Conservation (phyloP, 2,888 invertebrate species). For the Drosophila demipolita region DNA sequence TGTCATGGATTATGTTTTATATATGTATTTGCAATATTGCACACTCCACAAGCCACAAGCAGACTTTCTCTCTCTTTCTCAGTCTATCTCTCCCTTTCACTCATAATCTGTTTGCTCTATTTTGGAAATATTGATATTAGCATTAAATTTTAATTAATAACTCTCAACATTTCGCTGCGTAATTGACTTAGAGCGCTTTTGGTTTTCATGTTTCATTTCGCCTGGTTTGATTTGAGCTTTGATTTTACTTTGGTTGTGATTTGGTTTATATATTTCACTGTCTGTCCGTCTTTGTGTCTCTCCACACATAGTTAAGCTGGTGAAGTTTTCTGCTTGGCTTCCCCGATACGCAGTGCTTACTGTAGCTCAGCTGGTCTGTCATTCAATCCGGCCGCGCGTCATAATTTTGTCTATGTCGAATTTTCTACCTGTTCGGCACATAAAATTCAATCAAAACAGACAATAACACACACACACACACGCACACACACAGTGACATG, state of each 20-base stretch:
- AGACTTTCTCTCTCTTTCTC: slow-evolving; percentile 3
- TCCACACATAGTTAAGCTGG: slow-evolving; percentile 36
- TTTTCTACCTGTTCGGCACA: slow-evolving; percentile 81
- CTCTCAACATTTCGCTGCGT: slow-evolving; percentile 53
- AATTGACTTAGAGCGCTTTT: slow-evolving; percentile 69
- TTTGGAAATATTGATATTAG: slow-evolving; percentile 54
- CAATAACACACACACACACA: slow-evolving; percentile 18
- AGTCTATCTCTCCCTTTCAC: neutral
- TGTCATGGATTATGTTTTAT: slow-evolving; percentile 79
- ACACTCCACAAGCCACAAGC: slow-evolving; percentile 27
- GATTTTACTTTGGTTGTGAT: slow-evolving; percentile 28
- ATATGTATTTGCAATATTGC: slow-evolving; percentile 68
- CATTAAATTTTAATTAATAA: slow-evolving; percentile 75
- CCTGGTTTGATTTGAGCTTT: slow-evolving; percentile 49
- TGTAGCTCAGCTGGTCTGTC: slow-evolving; percentile 16
- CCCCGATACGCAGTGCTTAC: slow-evolving; percentile 47
- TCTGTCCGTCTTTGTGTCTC: slow-evolving; percentile 8
- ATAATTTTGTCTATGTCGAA: slow-evolving; percentile 65
- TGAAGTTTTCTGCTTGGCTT: slow-evolving; percentile 74
- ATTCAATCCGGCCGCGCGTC: slow-evolving; percentile 57
- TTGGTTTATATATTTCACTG: slow-evolving; percentile 4
- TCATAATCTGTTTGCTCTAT: slow-evolving; percentile 30
- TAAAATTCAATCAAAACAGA: slow-evolving; percentile 77
- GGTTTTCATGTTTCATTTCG: slow-evolving; percentile 46
- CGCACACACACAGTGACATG: neutral